A percentile compares a stretch with the other conserved stretches of the same genome.
These are phyloP conservation scores for Microcebus ravelobensis DNA, from an alignment of 2,113 vertebrate species.

Conservation along the genomic window DNA sequence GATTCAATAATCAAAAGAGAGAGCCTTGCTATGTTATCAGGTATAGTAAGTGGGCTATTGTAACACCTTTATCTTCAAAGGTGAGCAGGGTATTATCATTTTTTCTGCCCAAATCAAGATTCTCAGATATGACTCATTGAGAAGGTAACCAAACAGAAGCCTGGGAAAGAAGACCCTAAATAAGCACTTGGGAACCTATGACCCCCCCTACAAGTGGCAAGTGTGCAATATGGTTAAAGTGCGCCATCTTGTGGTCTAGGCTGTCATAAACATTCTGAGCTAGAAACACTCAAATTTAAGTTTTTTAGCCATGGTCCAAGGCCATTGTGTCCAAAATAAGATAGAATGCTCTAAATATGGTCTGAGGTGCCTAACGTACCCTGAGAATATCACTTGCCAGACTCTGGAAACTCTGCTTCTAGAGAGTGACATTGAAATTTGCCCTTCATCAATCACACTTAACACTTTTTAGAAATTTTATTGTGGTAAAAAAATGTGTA, in stretches of 20 bases:
- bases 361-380: neutral
- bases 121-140: neutral
- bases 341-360: neutral
- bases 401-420: neutral
- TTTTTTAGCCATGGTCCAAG: neutral
- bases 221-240: neutral
- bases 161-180: neutral
- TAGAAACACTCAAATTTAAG: neutral
- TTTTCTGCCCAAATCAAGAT: neutral
- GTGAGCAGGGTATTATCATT: neutral
- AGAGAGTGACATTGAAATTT: neutral
- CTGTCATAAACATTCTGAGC: neutral
- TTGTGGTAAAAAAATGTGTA: neutral
- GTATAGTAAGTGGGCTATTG: neutral
- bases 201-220: neutral
- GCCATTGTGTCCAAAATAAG: neutral
- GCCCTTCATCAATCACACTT: neutral
- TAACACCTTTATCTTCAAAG: neutral
- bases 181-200: neutral
- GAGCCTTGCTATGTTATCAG: neutral
- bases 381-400: neutral
- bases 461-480: neutral
- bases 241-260: conserved; percentile 65
- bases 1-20: neutral
- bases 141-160: neutral